Evolutionary conservation across 2,797 vertebrate species (phyloP), one percentile per base, ranked within the genome.

Genomic region (Diceros bicornis): DNA sequence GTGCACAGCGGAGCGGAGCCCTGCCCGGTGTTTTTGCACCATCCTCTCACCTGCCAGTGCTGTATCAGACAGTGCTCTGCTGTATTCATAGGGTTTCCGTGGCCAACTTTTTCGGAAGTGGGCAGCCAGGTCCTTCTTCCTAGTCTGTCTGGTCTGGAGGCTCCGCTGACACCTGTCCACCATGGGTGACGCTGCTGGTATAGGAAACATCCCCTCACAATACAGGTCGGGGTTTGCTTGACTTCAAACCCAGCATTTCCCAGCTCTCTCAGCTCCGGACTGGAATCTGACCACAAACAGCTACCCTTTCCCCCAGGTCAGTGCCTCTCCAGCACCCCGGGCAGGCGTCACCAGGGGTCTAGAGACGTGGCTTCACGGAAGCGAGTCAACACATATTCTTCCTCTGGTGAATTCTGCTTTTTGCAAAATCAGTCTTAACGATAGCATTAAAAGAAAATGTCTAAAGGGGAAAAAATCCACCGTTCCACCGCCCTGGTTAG

Each of bases 261-360:
- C 20, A 7, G 59, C 44, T 29, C 13, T 7, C 1, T 7, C 3
- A 12, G 25, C 20, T 2, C 41, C 0, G 7, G 27, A 3, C 1
- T 41, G 34, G 13, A 0, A 1, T 4, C 0, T 2, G 50, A 27
- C 78, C 37, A 0, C 0, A 0, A 20, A 29, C 29, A 0, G 57
- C 61, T 5, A 3, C 32, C 1, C 8, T 10, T 13, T 23, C 52
- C 72, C 29, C 47, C 7, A 59, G 77, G 44, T 9, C 9, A 0
- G 4, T 1, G 27, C 7, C 10, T 18, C 16, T 32, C 41, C 16
- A 5, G 68, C 50, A 44, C 18, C 55, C 20, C 0, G 57, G 41
- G n/a, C 83, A 18, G 17, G 68, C 3, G 27, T 34, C 14, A 2
- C 0, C 0, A 5, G 0, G 2, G 62, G 2, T 0, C 12, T 3